Conservation (phyloP, 2,888 invertebrate species). For the Marasmarcha lunaedactyla region DNA sequence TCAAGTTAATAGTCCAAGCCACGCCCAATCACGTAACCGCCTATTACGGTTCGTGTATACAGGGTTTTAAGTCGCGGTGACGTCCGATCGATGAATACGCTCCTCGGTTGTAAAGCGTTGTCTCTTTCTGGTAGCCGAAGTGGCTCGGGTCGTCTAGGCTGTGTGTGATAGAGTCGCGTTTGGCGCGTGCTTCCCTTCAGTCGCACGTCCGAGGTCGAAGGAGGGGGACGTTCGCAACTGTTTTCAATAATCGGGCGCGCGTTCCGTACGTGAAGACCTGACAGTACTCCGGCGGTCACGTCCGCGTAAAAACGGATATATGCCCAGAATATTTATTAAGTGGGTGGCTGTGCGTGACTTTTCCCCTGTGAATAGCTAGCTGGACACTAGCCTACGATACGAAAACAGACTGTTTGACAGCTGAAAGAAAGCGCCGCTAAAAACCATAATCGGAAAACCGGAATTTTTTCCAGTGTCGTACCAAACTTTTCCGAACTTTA, state of each 20-base stretch:
- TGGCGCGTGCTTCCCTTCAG: constrained; percentile 64
- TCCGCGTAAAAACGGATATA: constrained; percentile 71
- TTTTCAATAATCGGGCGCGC: constrained; percentile 69
- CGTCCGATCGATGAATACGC: constrained; percentile 49
- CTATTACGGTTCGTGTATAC: constrained; percentile 68
- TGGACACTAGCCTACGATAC: constrained; percentile 58
- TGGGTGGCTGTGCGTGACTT: constrained; percentile 70
- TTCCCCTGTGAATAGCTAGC: constrained; percentile 61
- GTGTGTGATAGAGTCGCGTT: constrained; percentile 66
- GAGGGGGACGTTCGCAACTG: constrained; percentile 69
- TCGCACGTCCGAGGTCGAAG: constrained; percentile 64
- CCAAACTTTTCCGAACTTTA: too few relatives aligned
- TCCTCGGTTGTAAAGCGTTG: constrained; percentile 30
- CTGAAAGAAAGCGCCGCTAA: constrained; percentile 25
- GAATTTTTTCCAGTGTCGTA: too few relatives aligned
- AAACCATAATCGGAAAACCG: constrained; percentile 12
- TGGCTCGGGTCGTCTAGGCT: constrained; percentile 39
- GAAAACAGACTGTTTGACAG: constrained; percentile 60
- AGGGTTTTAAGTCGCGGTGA: constrained; percentile 66
- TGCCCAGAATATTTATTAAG: constrained; percentile 74
- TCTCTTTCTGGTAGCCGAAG: constrained; percentile 45
- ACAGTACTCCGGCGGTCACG: constrained; percentile 64
- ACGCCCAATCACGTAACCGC: constrained; percentile 71
- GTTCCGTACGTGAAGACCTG: constrained; percentile 70
- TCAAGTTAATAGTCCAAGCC: constrained; percentile 66